Evolutionary conservation across 2,113 vertebrate species (phyloP).

Genomic region (Hemibagrus wyckioides): DNA sequence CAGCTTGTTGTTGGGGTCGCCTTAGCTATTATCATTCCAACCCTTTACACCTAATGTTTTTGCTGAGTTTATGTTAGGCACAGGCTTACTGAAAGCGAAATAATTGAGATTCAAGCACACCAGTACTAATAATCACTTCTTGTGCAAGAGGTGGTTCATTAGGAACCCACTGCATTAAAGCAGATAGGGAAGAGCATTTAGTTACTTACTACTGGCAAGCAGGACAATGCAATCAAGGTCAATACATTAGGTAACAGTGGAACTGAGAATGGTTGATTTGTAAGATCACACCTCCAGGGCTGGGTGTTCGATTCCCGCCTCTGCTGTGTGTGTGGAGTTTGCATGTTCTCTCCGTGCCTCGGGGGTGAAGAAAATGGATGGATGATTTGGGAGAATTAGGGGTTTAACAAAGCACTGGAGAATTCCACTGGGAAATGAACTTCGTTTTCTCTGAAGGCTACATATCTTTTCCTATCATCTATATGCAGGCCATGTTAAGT

Average conservation of each 20-base stretch:
- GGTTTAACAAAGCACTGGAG: conserved; percentile 21
- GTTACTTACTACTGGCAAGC: conserved; percentile 65
- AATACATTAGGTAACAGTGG: conserved; percentile 55
- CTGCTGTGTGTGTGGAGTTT: too few relatives aligned
- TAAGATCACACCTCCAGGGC: too few relatives aligned
- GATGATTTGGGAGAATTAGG: conserved; percentile 38
- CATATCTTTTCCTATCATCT: conserved; percentile 19
- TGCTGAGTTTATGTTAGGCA: conserved; percentile 43
- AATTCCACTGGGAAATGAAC: conserved; percentile 28
- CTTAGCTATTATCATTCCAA: conserved; percentile 33
- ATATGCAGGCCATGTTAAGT: conserved; percentile 57
- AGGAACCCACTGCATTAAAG: conserved; percentile 71
- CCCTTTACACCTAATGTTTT: conserved; percentile 8
- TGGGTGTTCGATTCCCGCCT: too few relatives aligned
- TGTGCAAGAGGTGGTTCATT: conserved; percentile 69
- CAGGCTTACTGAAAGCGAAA: conserved; percentile 41
- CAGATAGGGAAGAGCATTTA: conserved; percentile 57
- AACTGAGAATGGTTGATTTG: conserved; percentile 11
- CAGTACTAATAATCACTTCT: conserved; percentile 70
- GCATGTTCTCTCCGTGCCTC: too few relatives aligned
- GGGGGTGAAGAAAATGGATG: too few relatives aligned
- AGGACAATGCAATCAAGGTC: conserved; percentile 60
- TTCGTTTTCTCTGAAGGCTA: conserved; percentile 39
- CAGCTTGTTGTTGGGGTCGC: background rate
- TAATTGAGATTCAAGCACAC: conserved; percentile 58